A percentile compares a stretch with the other conserved stretches of the same genome.
phyloP scores from a whole-genome alignment of 2,797 vertebrate species.

The Hydrocynus forskahlii region DNA sequence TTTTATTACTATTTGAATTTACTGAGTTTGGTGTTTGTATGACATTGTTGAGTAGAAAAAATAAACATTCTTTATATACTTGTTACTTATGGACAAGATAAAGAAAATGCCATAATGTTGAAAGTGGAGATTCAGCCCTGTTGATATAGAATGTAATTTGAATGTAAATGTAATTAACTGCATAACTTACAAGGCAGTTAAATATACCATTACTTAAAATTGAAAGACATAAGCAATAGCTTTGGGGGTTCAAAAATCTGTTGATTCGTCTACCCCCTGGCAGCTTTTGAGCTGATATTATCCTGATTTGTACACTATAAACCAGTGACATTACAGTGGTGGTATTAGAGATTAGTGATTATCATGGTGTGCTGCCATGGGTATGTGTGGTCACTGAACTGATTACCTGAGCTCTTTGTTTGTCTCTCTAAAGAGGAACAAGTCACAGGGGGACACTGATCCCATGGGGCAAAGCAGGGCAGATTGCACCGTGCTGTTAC shows the following conservation, averaged over 20 bases:
- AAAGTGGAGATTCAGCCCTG: no score
- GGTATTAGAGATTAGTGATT: conserved; percentile 29
- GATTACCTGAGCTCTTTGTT: conserved; percentile 22
- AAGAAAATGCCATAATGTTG: no score
- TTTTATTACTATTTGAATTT: no score
- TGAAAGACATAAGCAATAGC: no score
- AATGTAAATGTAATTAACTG: no score
- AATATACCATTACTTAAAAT: no score
- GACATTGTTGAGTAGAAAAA: no score
- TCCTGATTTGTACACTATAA: conserved; percentile 9
- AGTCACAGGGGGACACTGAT: conserved; percentile 21
- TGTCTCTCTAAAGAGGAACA: background rate
- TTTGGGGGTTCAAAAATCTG: background rate
- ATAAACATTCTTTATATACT: no score
- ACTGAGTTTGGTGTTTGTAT: no score
- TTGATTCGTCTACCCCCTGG: background rate
- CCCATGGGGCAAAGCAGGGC: background rate
- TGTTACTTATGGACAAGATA: no score
- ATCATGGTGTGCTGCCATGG: background rate
- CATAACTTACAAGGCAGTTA: no score
- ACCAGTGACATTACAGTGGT: background rate
- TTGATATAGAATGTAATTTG: no score
- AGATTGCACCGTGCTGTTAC: background rate
- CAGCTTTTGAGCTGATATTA: conserved; percentile 1
- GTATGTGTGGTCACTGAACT: conserved; percentile 20